Conservation (phyloP, 2,888 invertebrate species). For the Mythimna pallens region DNA sequence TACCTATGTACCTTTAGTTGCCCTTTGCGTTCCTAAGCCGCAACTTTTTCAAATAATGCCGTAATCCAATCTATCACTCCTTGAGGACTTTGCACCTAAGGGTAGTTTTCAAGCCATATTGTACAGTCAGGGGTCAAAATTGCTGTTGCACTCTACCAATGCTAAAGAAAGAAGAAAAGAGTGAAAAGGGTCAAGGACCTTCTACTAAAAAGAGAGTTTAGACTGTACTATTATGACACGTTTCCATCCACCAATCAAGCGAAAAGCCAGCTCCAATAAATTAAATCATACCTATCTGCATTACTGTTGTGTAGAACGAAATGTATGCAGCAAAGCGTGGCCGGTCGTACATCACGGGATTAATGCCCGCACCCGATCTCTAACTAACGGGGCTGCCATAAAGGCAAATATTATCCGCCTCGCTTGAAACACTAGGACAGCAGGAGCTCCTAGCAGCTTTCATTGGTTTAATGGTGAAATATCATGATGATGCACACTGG, state of each 20-base stretch:
- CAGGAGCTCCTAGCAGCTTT: conserved; percentile 32
- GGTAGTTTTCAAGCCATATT: no score
- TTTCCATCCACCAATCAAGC: conserved; percentile 13
- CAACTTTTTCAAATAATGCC: no score
- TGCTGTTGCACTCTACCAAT: no score
- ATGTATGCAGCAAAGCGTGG: conserved; percentile 57
- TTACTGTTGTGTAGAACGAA: conserved; percentile 56
- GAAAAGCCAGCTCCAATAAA: conserved; percentile 18
- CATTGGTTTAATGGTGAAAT: conserved; percentile 46
- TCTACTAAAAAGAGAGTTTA: no score
- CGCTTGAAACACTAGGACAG: conserved; percentile 46
- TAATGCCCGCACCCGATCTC: conserved; percentile 67
- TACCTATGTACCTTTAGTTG: no score
- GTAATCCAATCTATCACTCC: no score
- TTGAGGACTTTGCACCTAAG: no score
- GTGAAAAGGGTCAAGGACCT: no score
- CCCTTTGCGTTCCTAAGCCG: no score
- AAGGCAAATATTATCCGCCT: conserved; percentile 63
- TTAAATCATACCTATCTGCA: conserved; percentile 19
- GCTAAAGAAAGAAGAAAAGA: no score
- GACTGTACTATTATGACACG: neutral
- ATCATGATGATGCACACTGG: conserved; percentile 29
- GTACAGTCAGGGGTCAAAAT: no score
- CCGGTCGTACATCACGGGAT: conserved; percentile 69
- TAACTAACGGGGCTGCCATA: conserved; percentile 61